Conservation (phyloP, 2,113 vertebrate genomes). For the Alligator mississippiensis region DNA sequence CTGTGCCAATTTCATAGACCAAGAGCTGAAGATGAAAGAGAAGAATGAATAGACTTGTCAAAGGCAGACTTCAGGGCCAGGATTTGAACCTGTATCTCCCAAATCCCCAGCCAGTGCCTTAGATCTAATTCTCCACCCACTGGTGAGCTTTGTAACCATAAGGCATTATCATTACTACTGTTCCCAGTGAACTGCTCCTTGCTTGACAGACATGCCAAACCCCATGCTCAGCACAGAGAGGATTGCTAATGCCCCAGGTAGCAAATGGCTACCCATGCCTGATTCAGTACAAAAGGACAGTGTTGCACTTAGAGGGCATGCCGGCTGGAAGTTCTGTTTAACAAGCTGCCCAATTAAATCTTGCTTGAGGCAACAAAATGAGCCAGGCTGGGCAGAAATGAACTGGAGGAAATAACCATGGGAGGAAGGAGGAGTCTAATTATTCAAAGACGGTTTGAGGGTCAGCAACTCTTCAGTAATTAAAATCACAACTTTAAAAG, state of each 20-base stretch:
- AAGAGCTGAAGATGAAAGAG: background rate
- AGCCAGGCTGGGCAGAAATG: background rate
- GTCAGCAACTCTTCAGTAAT: slow-evolving; percentile 45
- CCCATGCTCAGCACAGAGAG: background rate
- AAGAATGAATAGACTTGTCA: background rate
- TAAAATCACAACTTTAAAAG: slow-evolving; percentile 48
- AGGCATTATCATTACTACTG: background rate
- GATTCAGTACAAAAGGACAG: background rate
- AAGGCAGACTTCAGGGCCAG: background rate
- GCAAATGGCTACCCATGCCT: background rate
- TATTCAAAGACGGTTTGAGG: background rate
- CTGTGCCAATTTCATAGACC: background rate
- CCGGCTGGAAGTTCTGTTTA: background rate
- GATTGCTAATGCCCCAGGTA: background rate
- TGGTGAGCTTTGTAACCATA: background rate
- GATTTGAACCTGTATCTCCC: background rate
- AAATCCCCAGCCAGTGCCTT: background rate
- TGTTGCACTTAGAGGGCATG: background rate
- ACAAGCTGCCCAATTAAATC: background rate
- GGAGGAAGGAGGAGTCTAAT: background rate
- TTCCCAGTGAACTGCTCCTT: background rate
- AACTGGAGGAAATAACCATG: background rate
- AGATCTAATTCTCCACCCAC: background rate
- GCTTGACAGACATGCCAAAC: background rate
- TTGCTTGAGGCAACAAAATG: background rate